Evolutionary conservation across 2,113 vertebrate species (phyloP).

Genomic region (Ariopsis seemanni): DNA sequence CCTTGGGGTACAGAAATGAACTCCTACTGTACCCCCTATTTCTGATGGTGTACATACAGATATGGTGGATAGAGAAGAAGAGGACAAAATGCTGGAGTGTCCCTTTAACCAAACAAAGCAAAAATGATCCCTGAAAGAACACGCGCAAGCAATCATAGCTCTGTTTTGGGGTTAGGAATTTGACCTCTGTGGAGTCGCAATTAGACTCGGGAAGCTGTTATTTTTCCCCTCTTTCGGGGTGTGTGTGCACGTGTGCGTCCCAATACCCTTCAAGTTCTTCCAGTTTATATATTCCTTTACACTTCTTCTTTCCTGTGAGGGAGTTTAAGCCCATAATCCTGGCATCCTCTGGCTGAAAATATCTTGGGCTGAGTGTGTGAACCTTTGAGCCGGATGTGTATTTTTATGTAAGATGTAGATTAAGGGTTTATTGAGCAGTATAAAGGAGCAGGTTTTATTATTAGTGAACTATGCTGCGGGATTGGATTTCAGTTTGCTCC

Average conservation of each 20-base stretch:
- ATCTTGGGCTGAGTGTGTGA: background rate
- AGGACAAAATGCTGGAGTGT: background rate
- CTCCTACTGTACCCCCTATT: too few relatives aligned
- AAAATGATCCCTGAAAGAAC: background rate
- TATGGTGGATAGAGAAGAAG: background rate
- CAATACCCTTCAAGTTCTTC: background rate
- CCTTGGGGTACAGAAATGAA: too few relatives aligned
- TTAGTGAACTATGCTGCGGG: background rate
- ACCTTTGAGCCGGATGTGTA: background rate
- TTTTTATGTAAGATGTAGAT: background rate
- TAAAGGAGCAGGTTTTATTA: background rate
- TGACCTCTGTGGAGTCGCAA: background rate
- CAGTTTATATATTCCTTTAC: background rate
- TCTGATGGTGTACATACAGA: background rate
- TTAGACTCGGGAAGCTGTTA: background rate
- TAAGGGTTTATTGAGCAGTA: background rate
- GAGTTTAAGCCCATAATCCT: background rate
- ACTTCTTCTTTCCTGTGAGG: slow-evolving; percentile 1
- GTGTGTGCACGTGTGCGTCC: too few relatives aligned
- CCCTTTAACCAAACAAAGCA: background rate
- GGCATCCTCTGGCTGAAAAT: background rate
- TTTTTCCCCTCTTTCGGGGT: background rate
- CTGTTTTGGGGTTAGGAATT: background rate
- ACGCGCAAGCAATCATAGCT: background rate
- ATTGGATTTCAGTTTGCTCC: background rate